Conservation (phyloP, 2,113 vertebrate species). For the Percina caprodes region DNA sequence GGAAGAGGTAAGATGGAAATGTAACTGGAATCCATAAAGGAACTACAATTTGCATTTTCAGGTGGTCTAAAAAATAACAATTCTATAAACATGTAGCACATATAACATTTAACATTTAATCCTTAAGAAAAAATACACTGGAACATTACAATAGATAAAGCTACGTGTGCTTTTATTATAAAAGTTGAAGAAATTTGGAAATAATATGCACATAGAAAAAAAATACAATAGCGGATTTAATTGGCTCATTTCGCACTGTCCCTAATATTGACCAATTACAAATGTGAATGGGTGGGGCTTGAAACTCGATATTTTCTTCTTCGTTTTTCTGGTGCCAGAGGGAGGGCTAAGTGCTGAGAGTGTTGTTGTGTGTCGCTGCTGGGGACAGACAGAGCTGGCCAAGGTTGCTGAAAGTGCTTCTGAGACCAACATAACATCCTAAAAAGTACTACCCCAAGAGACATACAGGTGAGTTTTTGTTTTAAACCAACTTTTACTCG, state of each 20-base stretch:
- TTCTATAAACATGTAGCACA: neutral
- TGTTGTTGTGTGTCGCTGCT: conserved; percentile 61
- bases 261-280: conserved; percentile 69
- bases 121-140: neutral
- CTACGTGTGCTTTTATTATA: neutral
- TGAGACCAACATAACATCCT: neutral
- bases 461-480: conserved; percentile 56
- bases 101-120: neutral
- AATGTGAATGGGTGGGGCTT: conserved; percentile 35
- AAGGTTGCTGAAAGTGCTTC: conserved; percentile 53
- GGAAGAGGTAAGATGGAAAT: neutral
- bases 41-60: neutral
- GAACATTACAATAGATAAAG: neutral
- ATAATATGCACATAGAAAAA: conserved; percentile 6
- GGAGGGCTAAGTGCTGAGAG: conserved; percentile 45
- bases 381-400: conserved; percentile 52
- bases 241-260: conserved; percentile 60
- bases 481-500: conserved; percentile 20
- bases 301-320: neutral
- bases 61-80: neutral
- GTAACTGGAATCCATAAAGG: neutral
- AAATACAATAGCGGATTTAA: conserved; percentile 13
- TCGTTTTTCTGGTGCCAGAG: conserved; percentile 29
- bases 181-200: neutral
- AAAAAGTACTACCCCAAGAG: conserved; percentile 8